A percentile compares a stretch with the other conserved stretches of the same genome.
Conservation (phyloP, 2,797 vertebrate genomes). For the Xerus rutilus region DNA sequence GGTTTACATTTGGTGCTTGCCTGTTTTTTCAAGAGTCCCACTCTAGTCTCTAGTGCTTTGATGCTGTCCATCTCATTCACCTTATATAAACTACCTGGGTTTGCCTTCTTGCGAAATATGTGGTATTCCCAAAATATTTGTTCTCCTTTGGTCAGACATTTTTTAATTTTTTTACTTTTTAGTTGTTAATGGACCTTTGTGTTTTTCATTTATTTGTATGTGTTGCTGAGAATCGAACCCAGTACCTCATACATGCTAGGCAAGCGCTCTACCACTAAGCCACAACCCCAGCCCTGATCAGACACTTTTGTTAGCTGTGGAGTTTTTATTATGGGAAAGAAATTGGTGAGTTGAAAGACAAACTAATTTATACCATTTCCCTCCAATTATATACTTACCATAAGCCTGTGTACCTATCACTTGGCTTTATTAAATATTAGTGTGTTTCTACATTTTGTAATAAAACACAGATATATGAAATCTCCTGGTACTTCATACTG, state of each 20-base stretch:
- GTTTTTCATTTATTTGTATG: too few species aligned
- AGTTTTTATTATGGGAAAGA: not conserved
- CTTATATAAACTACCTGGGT: not conserved
- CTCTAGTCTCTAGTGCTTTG: not conserved
- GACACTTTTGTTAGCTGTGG: not conserved
- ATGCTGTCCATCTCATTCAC: not conserved
- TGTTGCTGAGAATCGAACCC: too few species aligned
- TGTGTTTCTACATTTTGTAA: not conserved
- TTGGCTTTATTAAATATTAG: conserved; percentile 44
- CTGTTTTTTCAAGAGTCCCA: not conserved
- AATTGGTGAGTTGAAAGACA: not conserved
- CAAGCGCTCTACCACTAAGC: too few species aligned
- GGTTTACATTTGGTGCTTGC: not conserved
- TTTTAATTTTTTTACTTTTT: not conserved
- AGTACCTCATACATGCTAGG: too few species aligned
- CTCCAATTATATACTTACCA: not conserved
- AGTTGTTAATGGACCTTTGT: too few species aligned
- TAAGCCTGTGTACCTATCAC: not conserved
- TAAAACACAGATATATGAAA: not conserved
- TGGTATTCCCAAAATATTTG: not conserved
- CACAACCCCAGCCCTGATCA: too few species aligned
- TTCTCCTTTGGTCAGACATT: not conserved
- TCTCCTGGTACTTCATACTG: not conserved
- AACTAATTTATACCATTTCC: not conserved
- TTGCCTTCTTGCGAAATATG: conserved; percentile 31